Percentiles rank a stretch among this genome's conserved stretches.
Evolutionary conservation across 1,140 invertebrate species (phyloP).

Genomic region (Bombus consobrinus): DNA sequence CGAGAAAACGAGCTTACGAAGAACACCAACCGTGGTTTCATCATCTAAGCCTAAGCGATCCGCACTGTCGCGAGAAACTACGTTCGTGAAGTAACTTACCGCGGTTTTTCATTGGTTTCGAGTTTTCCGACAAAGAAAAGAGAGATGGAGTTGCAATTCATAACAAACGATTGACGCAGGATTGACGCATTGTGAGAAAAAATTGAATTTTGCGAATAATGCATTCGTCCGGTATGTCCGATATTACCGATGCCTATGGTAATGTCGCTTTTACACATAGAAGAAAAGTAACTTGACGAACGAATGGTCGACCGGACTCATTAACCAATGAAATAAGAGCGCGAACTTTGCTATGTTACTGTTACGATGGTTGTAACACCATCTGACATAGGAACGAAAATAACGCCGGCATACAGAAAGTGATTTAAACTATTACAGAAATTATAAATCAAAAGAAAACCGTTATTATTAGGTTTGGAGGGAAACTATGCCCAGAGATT

Average conservation of each 20-base stretch:
- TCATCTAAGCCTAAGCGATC: slow-evolving; percentile 15
- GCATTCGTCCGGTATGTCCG: not conserved
- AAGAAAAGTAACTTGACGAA: slow-evolving; percentile 38
- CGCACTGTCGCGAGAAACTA: not conserved
- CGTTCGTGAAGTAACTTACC: not conserved
- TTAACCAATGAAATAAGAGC: slow-evolving; percentile 34
- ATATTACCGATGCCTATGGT: not conserved
- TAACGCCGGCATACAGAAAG: not conserved
- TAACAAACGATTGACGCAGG: not conserved
- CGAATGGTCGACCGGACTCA: slow-evolving; percentile 35
- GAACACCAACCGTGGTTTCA: slow-evolving; percentile 1
- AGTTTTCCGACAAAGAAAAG: not conserved
- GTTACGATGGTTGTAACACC: not conserved
- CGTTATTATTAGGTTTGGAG: no score
- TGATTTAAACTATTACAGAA: no score
- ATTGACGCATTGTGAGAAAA: not conserved
- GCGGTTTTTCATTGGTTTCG: not conserved
- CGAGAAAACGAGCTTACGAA: slow-evolving; percentile 11
- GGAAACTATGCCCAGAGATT: no score
- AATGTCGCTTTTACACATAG: slow-evolving; percentile 14
- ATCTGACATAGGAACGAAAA: slow-evolving; percentile 11
- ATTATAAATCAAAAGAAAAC: no score
- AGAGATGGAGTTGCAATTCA: not conserved
- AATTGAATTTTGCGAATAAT: not conserved
- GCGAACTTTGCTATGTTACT: slow-evolving; percentile 2